Evolutionary conservation across 2,888 invertebrate species (phyloP), one percentile per base, ranked within the genome.

Genomic region (Caenorhabditis sp.): DNA sequence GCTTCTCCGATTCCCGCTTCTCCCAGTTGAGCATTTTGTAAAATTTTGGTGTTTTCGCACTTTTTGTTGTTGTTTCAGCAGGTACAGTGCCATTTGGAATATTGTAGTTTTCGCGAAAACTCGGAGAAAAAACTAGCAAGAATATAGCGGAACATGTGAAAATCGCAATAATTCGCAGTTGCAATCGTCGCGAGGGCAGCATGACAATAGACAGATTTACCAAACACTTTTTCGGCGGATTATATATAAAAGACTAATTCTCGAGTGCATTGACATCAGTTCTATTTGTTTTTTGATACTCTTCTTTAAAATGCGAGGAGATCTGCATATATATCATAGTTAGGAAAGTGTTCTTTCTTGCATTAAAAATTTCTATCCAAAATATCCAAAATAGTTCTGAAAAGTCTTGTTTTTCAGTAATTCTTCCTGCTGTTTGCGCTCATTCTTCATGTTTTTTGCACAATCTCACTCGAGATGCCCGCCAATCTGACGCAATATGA

Each of bases 1-100:
- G 30, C 11, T 66, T 62, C 20, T 45, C 53, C 6, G 74, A 74
- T 41, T 68, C 74, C 15, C 62, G 35, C 50, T 50, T 43, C 45
- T 74, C 74, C 55, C 66, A 74, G 45, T 74, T 74, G 32, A 74
- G 32, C 27, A 56, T 24, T 62, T 68, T 74, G 26, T 74, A 74
- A 32, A 74, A 48, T 50, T 68, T 66, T 5, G 74, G 74, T 1
- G 43, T 48, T 41, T 50, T 63, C 24, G 62, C 48, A 9, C 27
- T 27, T 32, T 63, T 72, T 58, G 8, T 39, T 9, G 30, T 2
- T 1, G 32, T 41, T 13, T 43, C 22, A 6, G 11, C 8, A 6
- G 37, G 37, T 37, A 3, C 3, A 6, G 37, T 13, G 4, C 4
- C 37, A 3, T 6, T 6, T 3, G n/a, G 13, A 37, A 13, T 1